Conservation (phyloP, 35 echinoderm and acorn worm genomes). For the Acanthaster planci region DNA sequence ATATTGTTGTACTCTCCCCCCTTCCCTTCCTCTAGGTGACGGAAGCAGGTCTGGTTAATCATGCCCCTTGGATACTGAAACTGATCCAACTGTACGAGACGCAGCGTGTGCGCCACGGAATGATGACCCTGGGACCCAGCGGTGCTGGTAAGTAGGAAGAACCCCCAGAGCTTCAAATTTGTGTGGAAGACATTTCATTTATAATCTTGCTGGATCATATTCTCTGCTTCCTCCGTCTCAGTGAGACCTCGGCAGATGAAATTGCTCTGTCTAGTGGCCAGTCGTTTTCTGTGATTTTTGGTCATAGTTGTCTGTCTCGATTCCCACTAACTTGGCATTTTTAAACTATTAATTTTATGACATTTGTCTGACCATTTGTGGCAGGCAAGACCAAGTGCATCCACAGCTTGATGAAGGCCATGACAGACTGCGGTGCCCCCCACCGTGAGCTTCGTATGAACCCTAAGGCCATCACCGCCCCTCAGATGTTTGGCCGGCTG, state of each 20-base stretch:
- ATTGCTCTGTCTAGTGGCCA: too few relatives aligned
- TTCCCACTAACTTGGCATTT: too few relatives aligned
- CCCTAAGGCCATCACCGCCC: constrained; percentile 97
- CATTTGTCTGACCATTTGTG: too few relatives aligned
- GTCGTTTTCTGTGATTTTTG: too few relatives aligned
- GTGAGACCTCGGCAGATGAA: too few relatives aligned
- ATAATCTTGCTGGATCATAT: background rate
- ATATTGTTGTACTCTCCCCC: background rate
- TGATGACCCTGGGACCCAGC: constrained; percentile 98
- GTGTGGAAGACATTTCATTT: background rate
- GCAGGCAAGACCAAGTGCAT: constrained; percentile 95
- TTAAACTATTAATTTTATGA: too few relatives aligned
- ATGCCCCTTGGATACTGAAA: constrained; percentile 95
- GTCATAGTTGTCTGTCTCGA: too few relatives aligned
- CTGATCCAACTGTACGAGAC: constrained; percentile 97
- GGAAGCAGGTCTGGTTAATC: constrained; percentile 85
- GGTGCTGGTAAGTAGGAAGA: constrained; percentile 64
- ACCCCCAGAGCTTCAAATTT: background rate
- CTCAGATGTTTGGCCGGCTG: constrained; percentile 98
- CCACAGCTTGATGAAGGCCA: constrained; percentile 87
- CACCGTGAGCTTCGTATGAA: constrained; percentile 99
- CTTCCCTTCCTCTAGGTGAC: constrained; percentile 46
- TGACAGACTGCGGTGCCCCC: constrained; percentile 83
- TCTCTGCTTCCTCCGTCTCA: background rate
- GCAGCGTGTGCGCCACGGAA: constrained; percentile 92